These are phyloP conservation scores for Caenorhabditis brenneri DNA, from an alignment of 1,140 invertebrate species.

Conservation along the genomic window DNA sequence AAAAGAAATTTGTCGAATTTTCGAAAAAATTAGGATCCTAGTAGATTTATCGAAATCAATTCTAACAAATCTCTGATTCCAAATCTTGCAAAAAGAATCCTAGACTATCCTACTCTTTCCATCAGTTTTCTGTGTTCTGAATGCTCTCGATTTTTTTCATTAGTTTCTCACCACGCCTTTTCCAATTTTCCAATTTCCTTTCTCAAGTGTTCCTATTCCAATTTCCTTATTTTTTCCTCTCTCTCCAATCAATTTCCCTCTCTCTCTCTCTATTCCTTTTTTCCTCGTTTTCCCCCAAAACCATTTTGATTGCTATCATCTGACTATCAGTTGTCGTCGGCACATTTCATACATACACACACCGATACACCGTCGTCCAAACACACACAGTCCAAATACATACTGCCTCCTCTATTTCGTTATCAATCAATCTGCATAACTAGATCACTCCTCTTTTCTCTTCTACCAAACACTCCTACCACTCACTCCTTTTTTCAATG, in stretches of 20 bases:
- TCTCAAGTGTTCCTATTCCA: neutral
- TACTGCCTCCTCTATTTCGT: neutral
- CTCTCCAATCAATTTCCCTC: neutral
- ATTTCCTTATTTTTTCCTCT: too few species aligned
- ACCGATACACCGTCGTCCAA: too few species aligned
- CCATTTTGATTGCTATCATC: neutral
- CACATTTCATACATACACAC: too few species aligned
- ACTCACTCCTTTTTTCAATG: neutral
- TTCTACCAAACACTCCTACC: neutral
- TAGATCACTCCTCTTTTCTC: neutral
- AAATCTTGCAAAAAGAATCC: too few species aligned
- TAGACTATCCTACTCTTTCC: too few species aligned
- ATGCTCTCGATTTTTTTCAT: neutral
- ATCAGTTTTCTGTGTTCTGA: neutral
- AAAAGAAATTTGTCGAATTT: too few species aligned
- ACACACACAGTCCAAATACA: neutral
- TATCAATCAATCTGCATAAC: conserved; percentile 42
- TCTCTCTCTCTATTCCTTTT: neutral
- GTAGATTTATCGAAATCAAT: too few species aligned
- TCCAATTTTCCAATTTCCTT: too few species aligned
- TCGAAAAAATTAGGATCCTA: too few species aligned
- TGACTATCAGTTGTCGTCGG: conserved; percentile 19
- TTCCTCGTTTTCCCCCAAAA: neutral
- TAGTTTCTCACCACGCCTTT: too few species aligned
- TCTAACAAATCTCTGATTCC: too few species aligned